phyloP scores from a whole-genome alignment of 1,140 invertebrate species.

The Acromyrmex echinatior region DNA sequence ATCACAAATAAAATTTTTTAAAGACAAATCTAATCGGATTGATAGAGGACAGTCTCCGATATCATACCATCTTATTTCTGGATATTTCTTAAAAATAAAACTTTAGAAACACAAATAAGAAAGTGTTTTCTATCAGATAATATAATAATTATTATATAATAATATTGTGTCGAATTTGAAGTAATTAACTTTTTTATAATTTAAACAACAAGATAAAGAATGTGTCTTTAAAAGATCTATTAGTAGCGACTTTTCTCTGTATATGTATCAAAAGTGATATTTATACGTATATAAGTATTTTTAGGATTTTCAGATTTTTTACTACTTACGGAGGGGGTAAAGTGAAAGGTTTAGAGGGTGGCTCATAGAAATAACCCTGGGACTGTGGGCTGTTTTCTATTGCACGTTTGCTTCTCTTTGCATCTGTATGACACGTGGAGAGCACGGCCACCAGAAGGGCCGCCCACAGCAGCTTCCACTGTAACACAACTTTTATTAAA shows the following conservation, averaged over 20 bases:
- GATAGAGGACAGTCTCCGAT: not conserved
- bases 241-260: too few relatives aligned
- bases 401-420: slow-evolving; percentile 79
- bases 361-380: slow-evolving; percentile 79
- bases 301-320: not conserved
- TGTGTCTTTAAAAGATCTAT: too few relatives aligned
- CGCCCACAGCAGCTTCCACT: slow-evolving; percentile 80
- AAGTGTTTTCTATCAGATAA: too few relatives aligned
- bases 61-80: too few relatives aligned
- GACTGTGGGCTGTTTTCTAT: slow-evolving; percentile 79
- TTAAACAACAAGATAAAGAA: too few relatives aligned
- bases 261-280: not conserved
- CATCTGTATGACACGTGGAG: slow-evolving; percentile 76
- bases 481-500: slow-evolving; percentile 61
- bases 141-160: too few relatives aligned
- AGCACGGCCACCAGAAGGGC: slow-evolving; percentile 79
- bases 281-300: not conserved
- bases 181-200: too few relatives aligned
- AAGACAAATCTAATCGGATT: not conserved
- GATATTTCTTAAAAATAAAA: too few relatives aligned
- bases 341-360: slow-evolving; percentile 76
- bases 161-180: too few relatives aligned
- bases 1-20: not conserved
- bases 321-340: slow-evolving; percentile 77
- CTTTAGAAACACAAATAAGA: too few relatives aligned